These are phyloP conservation scores for Dynastes grantii DNA, from an alignment of 2,888 invertebrate species.

Conservation along the genomic window DNA sequence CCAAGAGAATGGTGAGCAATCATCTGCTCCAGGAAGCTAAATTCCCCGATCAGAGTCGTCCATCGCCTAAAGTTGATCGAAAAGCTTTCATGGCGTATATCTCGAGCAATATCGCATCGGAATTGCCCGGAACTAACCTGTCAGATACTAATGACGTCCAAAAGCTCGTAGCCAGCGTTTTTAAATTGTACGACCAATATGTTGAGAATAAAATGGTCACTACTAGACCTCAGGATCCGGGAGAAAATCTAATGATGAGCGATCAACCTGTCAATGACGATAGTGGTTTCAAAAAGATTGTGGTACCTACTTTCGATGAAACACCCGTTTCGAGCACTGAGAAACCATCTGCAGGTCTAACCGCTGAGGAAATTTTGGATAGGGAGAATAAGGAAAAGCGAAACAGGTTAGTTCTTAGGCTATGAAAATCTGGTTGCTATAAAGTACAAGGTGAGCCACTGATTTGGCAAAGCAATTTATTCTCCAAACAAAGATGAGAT, in stretches of 20 bases:
- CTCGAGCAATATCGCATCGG: conserved; percentile 2
- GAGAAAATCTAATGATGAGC: conserved; percentile 14
- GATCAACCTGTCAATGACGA: conserved; percentile 34
- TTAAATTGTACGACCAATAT: conserved; percentile 22
- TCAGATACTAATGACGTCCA: conserved; percentile 18
- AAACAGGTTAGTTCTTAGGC: conserved; percentile 9
- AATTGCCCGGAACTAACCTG: conserved; percentile 6
- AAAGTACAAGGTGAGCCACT: no score
- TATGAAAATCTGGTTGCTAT: no score
- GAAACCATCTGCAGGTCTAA: neutral
- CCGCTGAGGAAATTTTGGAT: neutral
- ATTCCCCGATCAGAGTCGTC: neutral
- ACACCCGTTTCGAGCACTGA: conserved; percentile 22
- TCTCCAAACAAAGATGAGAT: no score
- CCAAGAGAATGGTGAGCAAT: conserved; percentile 19
- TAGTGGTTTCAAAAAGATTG: conserved; percentile 30
- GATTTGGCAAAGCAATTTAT: no score
- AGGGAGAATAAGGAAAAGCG: conserved; percentile 27
- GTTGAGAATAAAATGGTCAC: neutral
- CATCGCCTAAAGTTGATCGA: neutral
- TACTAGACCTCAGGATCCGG: neutral
- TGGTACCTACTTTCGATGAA: conserved; percentile 32
- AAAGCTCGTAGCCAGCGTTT: neutral
- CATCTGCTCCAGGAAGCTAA: neutral
- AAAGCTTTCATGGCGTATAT: conserved; percentile 25